phyloP scores from a whole-genome alignment of 2,113 vertebrate species.

The Melanerpes formicivorus region DNA sequence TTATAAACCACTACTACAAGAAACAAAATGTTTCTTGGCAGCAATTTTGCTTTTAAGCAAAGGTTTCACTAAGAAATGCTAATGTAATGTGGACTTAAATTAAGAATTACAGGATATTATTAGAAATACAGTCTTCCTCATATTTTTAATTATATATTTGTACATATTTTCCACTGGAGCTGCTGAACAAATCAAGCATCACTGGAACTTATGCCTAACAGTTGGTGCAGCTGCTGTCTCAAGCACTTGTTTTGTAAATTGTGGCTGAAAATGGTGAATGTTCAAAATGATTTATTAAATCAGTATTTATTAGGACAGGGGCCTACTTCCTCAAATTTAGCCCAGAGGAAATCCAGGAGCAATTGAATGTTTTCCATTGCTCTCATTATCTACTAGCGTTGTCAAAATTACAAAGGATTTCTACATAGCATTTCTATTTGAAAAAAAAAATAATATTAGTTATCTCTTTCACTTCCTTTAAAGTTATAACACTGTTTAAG shows the following conservation, averaged over 20 bases:
- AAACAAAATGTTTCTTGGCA: not conserved
- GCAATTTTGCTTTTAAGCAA: not conserved
- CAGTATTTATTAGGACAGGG: not conserved
- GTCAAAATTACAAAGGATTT: not conserved
- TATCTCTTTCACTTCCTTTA: not conserved
- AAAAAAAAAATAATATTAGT: not conserved
- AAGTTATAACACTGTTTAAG: not conserved
- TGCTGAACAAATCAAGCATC: not conserved
- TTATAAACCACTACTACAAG: not conserved
- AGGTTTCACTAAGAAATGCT: not conserved
- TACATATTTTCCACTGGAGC: slow-evolving; percentile 3
- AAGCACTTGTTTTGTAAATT: not conserved
- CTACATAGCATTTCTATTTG: not conserved
- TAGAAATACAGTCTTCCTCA: not conserved
- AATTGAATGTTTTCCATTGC: not conserved
- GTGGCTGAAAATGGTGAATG: not conserved
- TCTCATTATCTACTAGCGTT: not conserved
- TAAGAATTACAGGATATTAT: not conserved
- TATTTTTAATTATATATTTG: slow-evolving; percentile 20
- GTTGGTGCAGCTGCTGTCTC: not conserved
- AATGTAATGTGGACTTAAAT: not conserved
- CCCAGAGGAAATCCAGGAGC: not conserved
- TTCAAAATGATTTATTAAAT: not conserved
- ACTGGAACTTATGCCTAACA: not conserved
- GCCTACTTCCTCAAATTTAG: not conserved